A percentile compares a stretch with the other conserved stretches of the same genome.
These are phyloP conservation scores for Labroides dimidiatus DNA, from an alignment of 2,797 vertebrate species.

Conservation along the genomic window DNA sequence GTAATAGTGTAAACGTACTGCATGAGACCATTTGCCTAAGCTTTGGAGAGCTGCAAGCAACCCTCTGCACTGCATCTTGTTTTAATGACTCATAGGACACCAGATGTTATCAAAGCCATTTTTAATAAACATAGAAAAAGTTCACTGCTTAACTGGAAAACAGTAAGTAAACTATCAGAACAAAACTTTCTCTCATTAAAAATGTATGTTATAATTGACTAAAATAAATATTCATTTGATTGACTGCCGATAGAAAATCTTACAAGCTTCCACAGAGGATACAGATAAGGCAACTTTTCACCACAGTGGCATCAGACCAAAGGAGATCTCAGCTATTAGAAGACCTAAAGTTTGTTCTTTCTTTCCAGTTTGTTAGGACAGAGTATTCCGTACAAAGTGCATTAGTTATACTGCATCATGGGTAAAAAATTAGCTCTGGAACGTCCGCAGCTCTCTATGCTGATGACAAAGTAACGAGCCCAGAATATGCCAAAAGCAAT, in stretches of 20 bases:
- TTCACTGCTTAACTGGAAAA: conserved; percentile 46
- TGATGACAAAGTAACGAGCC: conserved; percentile 25
- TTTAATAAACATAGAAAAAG: conserved; percentile 70
- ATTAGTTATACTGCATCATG: conserved; percentile 48
- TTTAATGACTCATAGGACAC: conserved; percentile 27
- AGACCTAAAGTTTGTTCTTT: conserved; percentile 35
- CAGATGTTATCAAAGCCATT: conserved; percentile 55
- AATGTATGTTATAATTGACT: conserved; percentile 65
- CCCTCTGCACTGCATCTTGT: not conserved
- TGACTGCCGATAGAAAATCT: conserved; percentile 45
- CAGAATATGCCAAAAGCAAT: conserved; percentile 12
- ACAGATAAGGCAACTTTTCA: conserved; percentile 43
- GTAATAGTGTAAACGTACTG: too few species aligned
- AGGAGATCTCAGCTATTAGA: conserved; percentile 31
- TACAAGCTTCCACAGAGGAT: conserved; percentile 29
- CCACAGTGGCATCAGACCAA: conserved; percentile 46
- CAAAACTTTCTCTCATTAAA: conserved; percentile 54
- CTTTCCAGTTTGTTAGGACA: conserved; percentile 39
- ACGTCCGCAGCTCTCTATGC: conserved; percentile 38
- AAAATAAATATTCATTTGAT: conserved; percentile 80
- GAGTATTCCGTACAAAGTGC: conserved; percentile 64
- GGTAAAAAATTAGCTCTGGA: conserved; percentile 30
- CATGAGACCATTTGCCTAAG: too few species aligned
- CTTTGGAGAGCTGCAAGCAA: too few species aligned
- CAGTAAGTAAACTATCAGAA: conserved; percentile 52